These are phyloP conservation scores for Chrysopa pallens DNA, from an alignment of 1,140 invertebrate genomes.

Conservation along the genomic window DNA sequence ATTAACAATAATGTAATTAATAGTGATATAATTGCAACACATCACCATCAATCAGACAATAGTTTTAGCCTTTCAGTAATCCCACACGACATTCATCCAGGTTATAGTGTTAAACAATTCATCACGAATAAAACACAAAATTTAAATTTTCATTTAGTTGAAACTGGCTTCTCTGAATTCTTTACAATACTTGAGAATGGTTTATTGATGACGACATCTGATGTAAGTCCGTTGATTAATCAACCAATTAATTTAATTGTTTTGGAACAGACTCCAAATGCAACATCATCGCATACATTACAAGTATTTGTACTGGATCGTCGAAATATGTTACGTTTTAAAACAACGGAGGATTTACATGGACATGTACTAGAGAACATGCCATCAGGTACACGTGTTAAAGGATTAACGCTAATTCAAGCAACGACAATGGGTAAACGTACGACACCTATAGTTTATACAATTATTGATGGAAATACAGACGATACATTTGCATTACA, in stretches of 20 bases:
- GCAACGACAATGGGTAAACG: constrained; percentile 26
- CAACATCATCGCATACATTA: constrained; percentile 58
- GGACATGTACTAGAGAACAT: constrained; percentile 53
- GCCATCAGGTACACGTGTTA: constrained; percentile 43
- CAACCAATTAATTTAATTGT: constrained; percentile 61
- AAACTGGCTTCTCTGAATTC: constrained; percentile 60
- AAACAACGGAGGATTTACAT: constrained; percentile 35
- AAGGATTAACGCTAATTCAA: constrained; percentile 42
- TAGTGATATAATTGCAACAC: not conserved
- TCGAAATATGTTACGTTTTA: constrained; percentile 58
- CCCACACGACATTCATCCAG: constrained; percentile 69
- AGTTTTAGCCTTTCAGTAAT: constrained; percentile 28
- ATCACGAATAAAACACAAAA: constrained; percentile 22
- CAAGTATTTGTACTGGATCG: constrained; percentile 69
- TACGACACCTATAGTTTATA: constrained; percentile 50
- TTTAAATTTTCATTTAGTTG: constrained; percentile 45
- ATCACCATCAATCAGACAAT: too few species aligned
- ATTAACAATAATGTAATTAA: not conserved
- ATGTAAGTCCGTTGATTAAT: constrained; percentile 60
- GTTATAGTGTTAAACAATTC: constrained; percentile 66
- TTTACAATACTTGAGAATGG: constrained; percentile 78
- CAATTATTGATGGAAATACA: constrained; percentile 53
- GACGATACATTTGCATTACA: constrained; percentile 50
- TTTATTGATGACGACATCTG: constrained; percentile 75
- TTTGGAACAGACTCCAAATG: constrained; percentile 58